phyloP scores from a whole-genome alignment of 2,113 vertebrate species.

The Lepus timidus region DNA sequence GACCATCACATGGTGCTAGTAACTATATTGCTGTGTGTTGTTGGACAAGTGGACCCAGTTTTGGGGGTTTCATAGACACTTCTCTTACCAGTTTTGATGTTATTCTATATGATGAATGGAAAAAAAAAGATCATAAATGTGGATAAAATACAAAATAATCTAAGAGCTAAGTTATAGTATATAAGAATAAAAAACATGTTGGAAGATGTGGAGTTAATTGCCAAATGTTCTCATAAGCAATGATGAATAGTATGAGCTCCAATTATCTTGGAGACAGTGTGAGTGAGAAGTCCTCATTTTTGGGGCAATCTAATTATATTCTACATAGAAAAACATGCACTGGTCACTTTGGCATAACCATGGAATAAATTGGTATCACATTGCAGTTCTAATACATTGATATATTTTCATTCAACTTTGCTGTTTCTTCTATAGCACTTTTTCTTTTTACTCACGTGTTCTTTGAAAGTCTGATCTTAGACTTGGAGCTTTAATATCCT shows the following conservation, averaged over 20 bases:
- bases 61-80: too few relatives aligned
- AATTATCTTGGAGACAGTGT: not conserved
- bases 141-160: not conserved
- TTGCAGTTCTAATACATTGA: not conserved
- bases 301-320: not conserved
- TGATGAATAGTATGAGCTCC: not conserved
- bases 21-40: too few relatives aligned
- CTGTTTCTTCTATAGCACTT: not conserved
- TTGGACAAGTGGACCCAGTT: too few relatives aligned
- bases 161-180: conserved; percentile 14
- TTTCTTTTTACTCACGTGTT: conserved; percentile 49
- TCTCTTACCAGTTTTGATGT: too few relatives aligned
- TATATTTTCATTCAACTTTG: not conserved
- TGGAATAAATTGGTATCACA: too few relatives aligned
- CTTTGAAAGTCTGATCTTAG: conserved; percentile 63
- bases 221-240: not conserved
- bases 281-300: not conserved
- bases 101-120: not conserved
- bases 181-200: not conserved
- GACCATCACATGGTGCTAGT: too few relatives aligned
- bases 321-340: not conserved
- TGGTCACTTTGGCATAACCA: not conserved
- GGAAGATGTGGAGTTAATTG: not conserved
- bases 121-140: not conserved
- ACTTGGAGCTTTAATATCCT: conserved; percentile 38